Percentiles rank a stretch among this genome's conserved stretches.
Conservation (phyloP, 2,113 vertebrate species). For the Gnathonemus longibarbis region DNA sequence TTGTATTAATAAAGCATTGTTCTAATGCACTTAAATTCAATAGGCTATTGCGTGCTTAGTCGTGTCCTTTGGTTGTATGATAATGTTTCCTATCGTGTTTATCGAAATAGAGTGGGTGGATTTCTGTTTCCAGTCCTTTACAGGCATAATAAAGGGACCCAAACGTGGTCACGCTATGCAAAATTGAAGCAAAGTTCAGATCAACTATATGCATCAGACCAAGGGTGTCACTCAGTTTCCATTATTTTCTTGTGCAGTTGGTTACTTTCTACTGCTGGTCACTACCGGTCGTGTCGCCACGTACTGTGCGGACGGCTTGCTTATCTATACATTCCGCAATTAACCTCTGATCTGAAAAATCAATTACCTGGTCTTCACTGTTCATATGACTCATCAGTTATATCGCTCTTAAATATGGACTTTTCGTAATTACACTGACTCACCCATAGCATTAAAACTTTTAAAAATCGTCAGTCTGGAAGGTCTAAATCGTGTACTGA, state of each 20-base stretch:
- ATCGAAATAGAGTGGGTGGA: slow-evolving; percentile 37
- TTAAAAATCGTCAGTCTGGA: not conserved
- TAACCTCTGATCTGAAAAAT: slow-evolving; percentile 3
- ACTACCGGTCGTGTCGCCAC: not conserved
- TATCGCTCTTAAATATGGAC: not conserved
- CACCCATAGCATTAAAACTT: not conserved
- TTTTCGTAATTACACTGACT: not conserved
- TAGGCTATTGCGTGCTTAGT: slow-evolving; percentile 16
- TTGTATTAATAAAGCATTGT: slow-evolving; percentile 39
- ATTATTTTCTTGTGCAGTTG: not conserved
- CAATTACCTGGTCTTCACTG: not conserved
- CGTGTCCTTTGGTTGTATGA: slow-evolving; percentile 17
- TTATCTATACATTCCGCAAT: not conserved
- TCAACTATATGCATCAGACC: not conserved
- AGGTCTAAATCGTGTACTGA: not conserved
- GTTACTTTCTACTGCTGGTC: not conserved
- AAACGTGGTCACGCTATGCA: slow-evolving; percentile 5
- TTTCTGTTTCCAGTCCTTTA: slow-evolving; percentile 18
- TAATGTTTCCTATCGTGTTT: slow-evolving; percentile 32
- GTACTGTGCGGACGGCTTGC: not conserved
- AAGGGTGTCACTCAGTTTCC: not conserved
- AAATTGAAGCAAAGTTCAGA: slow-evolving; percentile 31
- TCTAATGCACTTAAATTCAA: slow-evolving; percentile 33
- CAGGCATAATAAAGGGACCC: slow-evolving; percentile 13
- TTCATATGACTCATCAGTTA: not conserved